Evolutionary conservation across 64 coral and sea anemone species (phyloP).

Genomic region (Hydrozoanthus tunicans): DNA sequence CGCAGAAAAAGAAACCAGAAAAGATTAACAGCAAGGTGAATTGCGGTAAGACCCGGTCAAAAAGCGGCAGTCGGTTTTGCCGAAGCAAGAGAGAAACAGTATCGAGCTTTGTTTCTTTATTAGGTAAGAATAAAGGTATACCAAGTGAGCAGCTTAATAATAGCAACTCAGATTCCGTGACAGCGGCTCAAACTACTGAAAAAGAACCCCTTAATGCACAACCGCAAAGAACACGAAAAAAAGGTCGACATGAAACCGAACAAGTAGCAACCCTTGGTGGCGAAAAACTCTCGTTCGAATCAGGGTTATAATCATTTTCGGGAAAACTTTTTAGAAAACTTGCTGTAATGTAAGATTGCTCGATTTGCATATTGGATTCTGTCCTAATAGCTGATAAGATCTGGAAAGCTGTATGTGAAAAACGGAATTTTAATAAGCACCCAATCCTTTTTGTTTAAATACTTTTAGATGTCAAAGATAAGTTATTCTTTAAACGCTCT

Average conservation of each 20-base stretch:
- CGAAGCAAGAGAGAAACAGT: constrained; percentile 7
- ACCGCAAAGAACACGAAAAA: constrained; percentile 33
- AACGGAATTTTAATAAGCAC: background rate
- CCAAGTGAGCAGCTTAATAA: background rate
- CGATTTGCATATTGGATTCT: background rate
- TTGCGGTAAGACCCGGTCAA: background rate
- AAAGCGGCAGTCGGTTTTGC: background rate
- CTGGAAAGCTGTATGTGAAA: background rate
- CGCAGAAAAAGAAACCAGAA: background rate
- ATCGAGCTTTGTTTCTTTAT: constrained; percentile 26
- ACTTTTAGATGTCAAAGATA: background rate
- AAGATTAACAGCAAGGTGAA: background rate
- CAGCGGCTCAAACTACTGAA: background rate
- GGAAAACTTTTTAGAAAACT: background rate
- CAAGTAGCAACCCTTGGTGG: background rate
- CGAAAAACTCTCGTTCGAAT: constrained; percentile 8
- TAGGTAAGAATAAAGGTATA: background rate
- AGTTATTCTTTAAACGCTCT: background rate
- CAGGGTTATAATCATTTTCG: background rate
- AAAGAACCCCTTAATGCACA: background rate
- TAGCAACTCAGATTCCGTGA: constrained; percentile 23
- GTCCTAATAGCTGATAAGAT: background rate
- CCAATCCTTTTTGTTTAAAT: background rate
- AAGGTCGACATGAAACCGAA: background rate
- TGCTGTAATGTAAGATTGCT: background rate